phyloP scores from a whole-genome alignment of 2,113 vertebrate genomes.

The Camarhynchus parvulus region DNA sequence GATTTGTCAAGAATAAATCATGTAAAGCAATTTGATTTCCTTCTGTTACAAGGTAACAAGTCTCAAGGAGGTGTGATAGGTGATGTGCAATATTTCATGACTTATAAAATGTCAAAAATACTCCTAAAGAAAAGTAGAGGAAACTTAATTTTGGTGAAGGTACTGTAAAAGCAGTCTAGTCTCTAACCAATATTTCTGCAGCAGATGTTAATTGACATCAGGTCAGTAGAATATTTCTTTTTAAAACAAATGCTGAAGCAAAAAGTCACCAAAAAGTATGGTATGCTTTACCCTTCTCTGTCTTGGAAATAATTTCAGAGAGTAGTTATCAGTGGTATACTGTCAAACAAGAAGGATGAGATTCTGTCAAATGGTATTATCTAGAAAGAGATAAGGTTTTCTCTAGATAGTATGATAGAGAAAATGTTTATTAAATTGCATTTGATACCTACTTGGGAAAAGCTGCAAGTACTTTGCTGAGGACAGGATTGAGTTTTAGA shows the following conservation, averaged over 20 bases:
- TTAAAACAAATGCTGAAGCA: background rate
- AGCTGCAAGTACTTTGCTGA: background rate
- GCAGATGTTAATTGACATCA: background rate
- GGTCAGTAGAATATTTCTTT: background rate
- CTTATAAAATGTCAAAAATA: background rate
- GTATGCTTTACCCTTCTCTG: background rate
- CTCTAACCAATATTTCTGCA: background rate
- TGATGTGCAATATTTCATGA: background rate
- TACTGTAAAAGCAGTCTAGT: background rate
- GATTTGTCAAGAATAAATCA: constrained; percentile 5
- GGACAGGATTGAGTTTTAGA: background rate
- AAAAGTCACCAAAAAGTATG: background rate
- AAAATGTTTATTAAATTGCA: constrained; percentile 30
- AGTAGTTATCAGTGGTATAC: background rate
- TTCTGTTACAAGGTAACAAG: background rate
- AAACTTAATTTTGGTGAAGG: background rate
- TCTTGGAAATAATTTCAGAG: background rate
- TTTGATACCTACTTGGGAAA: background rate
- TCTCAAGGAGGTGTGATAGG: background rate
- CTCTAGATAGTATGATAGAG: background rate
- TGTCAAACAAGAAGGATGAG: constrained; percentile 10
- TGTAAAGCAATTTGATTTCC: constrained; percentile 12
- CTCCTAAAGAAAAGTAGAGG: background rate
- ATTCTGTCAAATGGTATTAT: constrained; percentile 7
- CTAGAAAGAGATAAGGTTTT: background rate